phyloP scores from a whole-genome alignment of 2,888 invertebrate genomes.

The Drosophila quinaria region DNA sequence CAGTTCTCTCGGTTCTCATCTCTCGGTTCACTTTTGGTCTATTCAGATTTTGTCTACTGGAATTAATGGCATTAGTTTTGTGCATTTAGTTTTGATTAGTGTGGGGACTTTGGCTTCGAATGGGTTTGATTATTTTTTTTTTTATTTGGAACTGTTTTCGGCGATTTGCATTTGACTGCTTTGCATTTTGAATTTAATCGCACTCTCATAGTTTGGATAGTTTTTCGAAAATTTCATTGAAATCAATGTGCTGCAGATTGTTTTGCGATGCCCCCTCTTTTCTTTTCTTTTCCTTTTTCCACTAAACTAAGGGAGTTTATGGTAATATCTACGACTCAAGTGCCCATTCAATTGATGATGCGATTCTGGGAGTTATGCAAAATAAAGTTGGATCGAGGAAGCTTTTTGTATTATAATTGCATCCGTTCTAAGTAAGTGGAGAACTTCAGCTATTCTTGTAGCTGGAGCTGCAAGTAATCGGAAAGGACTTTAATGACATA shows the following conservation, averaged over 20 bases:
- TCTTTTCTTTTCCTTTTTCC: neutral
- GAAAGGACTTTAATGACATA: slow-evolving; percentile 5
- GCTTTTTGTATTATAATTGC: slow-evolving; percentile 41
- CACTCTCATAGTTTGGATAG: slow-evolving; percentile 30
- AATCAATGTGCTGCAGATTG: slow-evolving; percentile 73
- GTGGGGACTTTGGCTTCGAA: slow-evolving; percentile 41
- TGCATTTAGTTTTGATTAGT: slow-evolving; percentile 80
- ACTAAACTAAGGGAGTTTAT: slow-evolving; percentile 29
- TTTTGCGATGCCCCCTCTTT: slow-evolving; percentile 28
- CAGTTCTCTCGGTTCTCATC: slow-evolving; percentile 23
- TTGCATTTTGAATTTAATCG: slow-evolving; percentile 36
- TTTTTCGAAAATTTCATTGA: slow-evolving; percentile 31
- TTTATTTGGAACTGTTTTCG: slow-evolving; percentile 22
- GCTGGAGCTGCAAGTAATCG: neutral
- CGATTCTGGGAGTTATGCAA: slow-evolving; percentile 48
- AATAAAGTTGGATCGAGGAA: slow-evolving; percentile 29
- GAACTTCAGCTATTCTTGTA: neutral
- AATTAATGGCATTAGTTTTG: slow-evolving; percentile 81
- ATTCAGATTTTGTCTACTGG: slow-evolving; percentile 81
- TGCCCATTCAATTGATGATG: slow-evolving; percentile 37
- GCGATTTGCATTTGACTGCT: slow-evolving; percentile 63
- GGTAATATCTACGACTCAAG: slow-evolving; percentile 48
- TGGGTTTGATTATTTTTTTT: neutral
- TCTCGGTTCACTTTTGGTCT: slow-evolving; percentile 48
- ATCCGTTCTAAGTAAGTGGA: slow-evolving; percentile 22